Conservation (phyloP, 2,797 vertebrate species). For the Cephalopachus bancanus region DNA sequence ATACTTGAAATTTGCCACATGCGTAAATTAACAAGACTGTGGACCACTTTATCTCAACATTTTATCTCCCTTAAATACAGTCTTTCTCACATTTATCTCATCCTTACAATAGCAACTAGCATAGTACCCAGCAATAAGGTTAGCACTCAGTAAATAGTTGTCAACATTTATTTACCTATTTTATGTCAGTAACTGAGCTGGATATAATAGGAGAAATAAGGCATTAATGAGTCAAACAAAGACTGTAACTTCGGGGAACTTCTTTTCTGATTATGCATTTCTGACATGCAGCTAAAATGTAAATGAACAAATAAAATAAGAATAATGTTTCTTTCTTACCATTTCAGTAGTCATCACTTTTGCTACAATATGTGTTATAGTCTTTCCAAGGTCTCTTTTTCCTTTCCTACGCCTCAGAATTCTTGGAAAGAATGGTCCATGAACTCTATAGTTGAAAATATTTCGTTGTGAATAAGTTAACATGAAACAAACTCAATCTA, state of each 20-base stretch:
- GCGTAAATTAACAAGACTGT: not conserved
- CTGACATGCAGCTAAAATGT: not conserved
- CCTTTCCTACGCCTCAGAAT: constrained; percentile 87
- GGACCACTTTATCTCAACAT: not conserved
- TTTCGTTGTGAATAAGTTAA: constrained; percentile 64
- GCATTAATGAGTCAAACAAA: not conserved
- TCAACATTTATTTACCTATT: not conserved
- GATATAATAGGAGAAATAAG: not conserved
- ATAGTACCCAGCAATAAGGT: not conserved
- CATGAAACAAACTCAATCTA: not conserved
- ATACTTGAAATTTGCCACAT: not conserved
- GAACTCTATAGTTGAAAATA: constrained; percentile 84
- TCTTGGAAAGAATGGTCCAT: constrained; percentile 88
- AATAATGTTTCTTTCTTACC: constrained; percentile 75
- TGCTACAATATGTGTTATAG: constrained; percentile 88
- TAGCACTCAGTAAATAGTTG: not conserved
- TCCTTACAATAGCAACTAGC: not conserved
- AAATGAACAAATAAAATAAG: not conserved
- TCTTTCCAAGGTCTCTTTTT: constrained; percentile 85
- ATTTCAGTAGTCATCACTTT: constrained; percentile 88
- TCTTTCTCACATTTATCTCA: not conserved
- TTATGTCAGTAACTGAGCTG: not conserved
- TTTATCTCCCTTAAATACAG: not conserved
- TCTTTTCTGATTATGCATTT: not conserved
- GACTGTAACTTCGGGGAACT: not conserved